Evolutionary conservation across 2,797 vertebrate genomes (phyloP).

Genomic region (Gadopsis bispinosus): DNA sequence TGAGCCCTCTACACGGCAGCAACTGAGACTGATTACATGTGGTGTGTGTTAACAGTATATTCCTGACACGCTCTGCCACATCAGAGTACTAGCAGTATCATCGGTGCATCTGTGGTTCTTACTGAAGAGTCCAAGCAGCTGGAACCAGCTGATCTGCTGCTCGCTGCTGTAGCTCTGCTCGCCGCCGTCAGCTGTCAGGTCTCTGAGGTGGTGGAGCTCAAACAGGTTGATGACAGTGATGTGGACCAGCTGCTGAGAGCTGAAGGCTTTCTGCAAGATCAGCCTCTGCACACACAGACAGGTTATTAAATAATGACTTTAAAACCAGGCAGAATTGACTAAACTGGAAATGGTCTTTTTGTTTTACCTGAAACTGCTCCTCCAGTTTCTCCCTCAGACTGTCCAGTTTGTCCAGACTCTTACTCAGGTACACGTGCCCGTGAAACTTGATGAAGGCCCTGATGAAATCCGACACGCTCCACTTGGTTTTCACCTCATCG

Average conservation of each 20-base stretch:
- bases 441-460: slow-evolving; percentile 99
- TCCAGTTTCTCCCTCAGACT: slow-evolving; percentile 95
- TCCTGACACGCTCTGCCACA: no score
- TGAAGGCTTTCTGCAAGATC: slow-evolving; percentile 96
- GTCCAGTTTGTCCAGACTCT: slow-evolving; percentile 94
- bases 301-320: not conserved
- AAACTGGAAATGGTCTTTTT: fast-evolving
- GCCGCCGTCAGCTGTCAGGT: slow-evolving; percentile 88
- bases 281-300: slow-evolving; percentile 85
- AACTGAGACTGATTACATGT: no score
- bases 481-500: slow-evolving; percentile 96
- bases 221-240: slow-evolving; percentile 99
- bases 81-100: no score
- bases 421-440: slow-evolving; percentile 96
- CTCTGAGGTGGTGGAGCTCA: slow-evolving; percentile 95
- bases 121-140: slow-evolving; percentile 97
- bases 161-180: slow-evolving; percentile 92
- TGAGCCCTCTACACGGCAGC: not conserved
- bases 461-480: slow-evolving; percentile 97
- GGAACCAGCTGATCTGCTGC: slow-evolving; percentile 95
- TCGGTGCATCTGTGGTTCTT: slow-evolving; percentile 59
- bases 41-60: no score
- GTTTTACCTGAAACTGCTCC: slow-evolving; percentile 95
- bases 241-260: slow-evolving; percentile 97
- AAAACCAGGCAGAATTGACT: not conserved